These are phyloP conservation scores for Heliconius charithonia DNA, from an alignment of 2,888 invertebrate species.

Conservation along the genomic window DNA sequence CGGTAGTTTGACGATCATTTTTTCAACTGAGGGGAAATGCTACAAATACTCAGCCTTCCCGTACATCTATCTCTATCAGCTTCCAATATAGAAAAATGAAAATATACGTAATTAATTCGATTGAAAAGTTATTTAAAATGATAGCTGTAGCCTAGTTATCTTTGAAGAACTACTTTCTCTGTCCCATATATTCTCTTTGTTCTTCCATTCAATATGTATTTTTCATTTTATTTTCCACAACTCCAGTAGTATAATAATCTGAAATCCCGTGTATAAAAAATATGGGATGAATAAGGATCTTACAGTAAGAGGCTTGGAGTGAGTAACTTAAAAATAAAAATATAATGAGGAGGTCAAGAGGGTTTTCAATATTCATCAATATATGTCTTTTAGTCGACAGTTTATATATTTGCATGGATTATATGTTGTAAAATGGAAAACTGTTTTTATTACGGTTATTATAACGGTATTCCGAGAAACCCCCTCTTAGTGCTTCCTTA, in stretches of 20 bases:
- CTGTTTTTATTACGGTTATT: too few species aligned
- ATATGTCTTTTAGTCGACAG: not conserved
- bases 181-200: not conserved
- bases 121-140: not conserved
- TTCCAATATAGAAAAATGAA: not conserved
- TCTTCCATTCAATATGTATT: not conserved
- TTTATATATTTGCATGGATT: not conserved
- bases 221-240: slow-evolving; percentile 13
- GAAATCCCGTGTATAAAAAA: not conserved
- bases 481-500: not conserved
- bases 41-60: not conserved
- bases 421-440: not conserved
- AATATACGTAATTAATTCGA: not conserved
- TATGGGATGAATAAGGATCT: slow-evolving; percentile 4
- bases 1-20: too few species aligned
- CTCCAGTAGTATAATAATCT: slow-evolving; percentile 1
- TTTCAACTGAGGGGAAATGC: too few species aligned
- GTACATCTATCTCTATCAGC: not conserved
- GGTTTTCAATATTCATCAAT: not conserved
- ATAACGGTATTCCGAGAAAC: not conserved
- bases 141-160: not conserved
- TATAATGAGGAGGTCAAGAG: slow-evolving; percentile 9
- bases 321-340: slow-evolving; percentile 16
- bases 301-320: not conserved
- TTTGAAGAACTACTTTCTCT: not conserved